A percentile compares a stretch with the other conserved stretches of the same genome.
Evolutionary conservation across 2,113 vertebrate genomes (phyloP).

Genomic region (Cichladusa arquata): DNA sequence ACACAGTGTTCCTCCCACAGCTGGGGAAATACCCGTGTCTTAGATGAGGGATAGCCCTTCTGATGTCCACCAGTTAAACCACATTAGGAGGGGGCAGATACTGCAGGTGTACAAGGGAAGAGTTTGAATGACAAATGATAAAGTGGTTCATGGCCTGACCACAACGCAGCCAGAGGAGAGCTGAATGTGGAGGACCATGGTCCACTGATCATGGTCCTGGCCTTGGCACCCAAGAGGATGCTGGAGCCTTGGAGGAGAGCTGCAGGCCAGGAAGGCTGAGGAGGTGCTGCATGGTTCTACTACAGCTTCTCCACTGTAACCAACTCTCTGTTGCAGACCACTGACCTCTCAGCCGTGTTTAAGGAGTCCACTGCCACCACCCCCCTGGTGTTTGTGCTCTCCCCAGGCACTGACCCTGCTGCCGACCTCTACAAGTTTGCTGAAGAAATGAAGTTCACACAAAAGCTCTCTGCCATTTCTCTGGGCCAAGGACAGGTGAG

Average conservation of each 20-base stretch:
- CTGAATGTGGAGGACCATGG: background rate
- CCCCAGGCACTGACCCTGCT: constrained; percentile 87
- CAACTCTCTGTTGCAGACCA: constrained; percentile 71
- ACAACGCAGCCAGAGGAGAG: background rate
- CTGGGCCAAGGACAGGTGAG: constrained; percentile 90
- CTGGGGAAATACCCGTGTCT: background rate
- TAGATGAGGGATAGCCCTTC: background rate
- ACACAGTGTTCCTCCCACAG: background rate
- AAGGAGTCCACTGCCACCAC: constrained; percentile 80
- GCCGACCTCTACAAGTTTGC: constrained; percentile 91
- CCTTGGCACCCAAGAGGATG: fast-evolving
- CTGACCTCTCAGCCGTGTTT: constrained; percentile 82
- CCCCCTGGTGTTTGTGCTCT: constrained; percentile 87
- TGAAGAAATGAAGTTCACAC: constrained; percentile 88
- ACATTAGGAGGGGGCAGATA: background rate
- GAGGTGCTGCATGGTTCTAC: background rate
- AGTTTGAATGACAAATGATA: background rate
- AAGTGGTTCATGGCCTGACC: background rate
- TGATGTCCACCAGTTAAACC: background rate
- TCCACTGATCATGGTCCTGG: background rate
- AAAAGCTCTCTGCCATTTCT: constrained; percentile 87
- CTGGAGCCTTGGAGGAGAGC: background rate
- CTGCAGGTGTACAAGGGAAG: background rate
- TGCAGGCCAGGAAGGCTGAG: background rate
- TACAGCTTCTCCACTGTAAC: background rate